Conservation (phyloP, 2,113 vertebrate species). For the Lophura nycthemera region DNA sequence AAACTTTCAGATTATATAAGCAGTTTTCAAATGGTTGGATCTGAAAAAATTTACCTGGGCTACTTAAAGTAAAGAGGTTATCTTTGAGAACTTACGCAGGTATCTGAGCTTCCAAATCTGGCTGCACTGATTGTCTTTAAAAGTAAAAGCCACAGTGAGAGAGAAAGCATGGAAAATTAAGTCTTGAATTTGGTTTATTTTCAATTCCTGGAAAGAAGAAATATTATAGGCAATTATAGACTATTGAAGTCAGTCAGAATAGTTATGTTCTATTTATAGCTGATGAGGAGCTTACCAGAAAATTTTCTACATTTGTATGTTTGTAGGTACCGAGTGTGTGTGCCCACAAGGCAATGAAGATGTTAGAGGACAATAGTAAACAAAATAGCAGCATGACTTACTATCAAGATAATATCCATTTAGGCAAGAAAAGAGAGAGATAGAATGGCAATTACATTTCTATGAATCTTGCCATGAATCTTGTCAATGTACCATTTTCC, state of each 20-base stretch:
- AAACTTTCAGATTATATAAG: background rate
- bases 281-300: background rate
- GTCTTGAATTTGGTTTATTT: background rate
- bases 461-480: background rate
- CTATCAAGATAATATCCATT: background rate
- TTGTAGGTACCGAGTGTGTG: background rate
- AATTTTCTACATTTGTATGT: no score
- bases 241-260: background rate
- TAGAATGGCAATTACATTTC: background rate
- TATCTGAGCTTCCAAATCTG: background rate
- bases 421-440: background rate
- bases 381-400: background rate
- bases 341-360: background rate
- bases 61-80: background rate
- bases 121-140: background rate
- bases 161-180: background rate
- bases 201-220: background rate
- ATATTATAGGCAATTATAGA: background rate
- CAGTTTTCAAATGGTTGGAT: background rate
- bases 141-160: background rate
- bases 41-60: background rate
- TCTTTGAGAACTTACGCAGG: background rate
- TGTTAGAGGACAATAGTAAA: background rate
- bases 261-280: background rate
- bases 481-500: background rate